Evolutionary conservation across 2,888 invertebrate species (phyloP).

Genomic region (Hydrotaea diabolus): DNA sequence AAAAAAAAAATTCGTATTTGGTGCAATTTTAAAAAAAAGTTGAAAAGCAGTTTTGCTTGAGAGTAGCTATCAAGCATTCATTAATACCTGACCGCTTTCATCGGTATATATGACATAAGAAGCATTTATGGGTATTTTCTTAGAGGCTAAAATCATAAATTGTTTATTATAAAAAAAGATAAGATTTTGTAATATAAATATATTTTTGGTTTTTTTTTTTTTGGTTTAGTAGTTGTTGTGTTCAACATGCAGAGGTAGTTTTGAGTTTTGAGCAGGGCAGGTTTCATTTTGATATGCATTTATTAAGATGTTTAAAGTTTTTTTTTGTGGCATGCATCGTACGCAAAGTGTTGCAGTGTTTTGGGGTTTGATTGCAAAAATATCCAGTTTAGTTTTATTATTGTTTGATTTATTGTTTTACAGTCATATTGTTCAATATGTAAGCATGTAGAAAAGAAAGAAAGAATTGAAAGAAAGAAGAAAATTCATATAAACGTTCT

Average conservation of each 20-base stretch:
- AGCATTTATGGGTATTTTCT: slow-evolving; percentile 92
- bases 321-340: slow-evolving; percentile 55
- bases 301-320: slow-evolving; percentile 48
- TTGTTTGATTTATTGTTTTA: neutral
- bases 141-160: slow-evolving; percentile 72
- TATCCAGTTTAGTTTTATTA: slow-evolving; percentile 59
- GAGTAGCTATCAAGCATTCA: neutral
- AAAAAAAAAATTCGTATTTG: too few relatives aligned
- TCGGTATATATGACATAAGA: slow-evolving; percentile 97
- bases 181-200: neutral
- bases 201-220: neutral
- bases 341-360: slow-evolving; percentile 48
- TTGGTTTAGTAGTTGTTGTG: neutral
- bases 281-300: neutral
- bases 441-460: slow-evolving; percentile 62
- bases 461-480: slow-evolving; percentile 55
- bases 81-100: slow-evolving; percentile 94
- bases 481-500: slow-evolving; percentile 28
- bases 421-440: slow-evolving; percentile 14
- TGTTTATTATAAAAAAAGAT: slow-evolving; percentile 23
- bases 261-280: neutral
- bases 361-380: slow-evolving; percentile 39
- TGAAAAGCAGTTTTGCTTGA: too few relatives aligned
- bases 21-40: too few relatives aligned
- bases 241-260: slow-evolving; percentile 44